Base-by-base conservation (phyloP, 2,888 invertebrate species). In the Lepidocyrtinus sp. region DNA sequence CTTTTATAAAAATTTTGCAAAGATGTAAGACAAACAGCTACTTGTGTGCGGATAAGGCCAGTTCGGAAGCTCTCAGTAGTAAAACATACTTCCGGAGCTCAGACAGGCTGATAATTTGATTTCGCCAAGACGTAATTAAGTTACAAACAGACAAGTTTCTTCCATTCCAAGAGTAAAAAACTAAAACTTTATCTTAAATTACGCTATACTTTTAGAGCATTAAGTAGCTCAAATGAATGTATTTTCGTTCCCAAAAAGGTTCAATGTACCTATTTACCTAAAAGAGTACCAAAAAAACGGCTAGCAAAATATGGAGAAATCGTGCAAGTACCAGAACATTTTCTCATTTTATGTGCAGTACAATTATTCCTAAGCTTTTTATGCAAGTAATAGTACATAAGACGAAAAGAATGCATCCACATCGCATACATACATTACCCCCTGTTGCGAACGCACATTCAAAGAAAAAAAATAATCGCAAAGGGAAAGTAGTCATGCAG, bases 41-140 rank as follows among this genome's bases (percentile, higher is more conserved):
- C 12, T 12, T 36, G 36, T 12, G 65, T 55, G 63, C 59, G 65
- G 55, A 74, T 65, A 65, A 74, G 64, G 50, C 25, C 67, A 75
- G 68, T 68, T 75, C 68, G 75, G 75, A 68, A 75, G 36, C 68
- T 68, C 68, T 68, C 67, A 26, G 17, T 36, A 75, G 75, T 67
- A 68, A 69, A 75, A 75, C 75, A 61, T 69, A 75, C 75, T 75
- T 75, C 75, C 75, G 69, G 62, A 69, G 75, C 75, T 68, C 46
- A 68, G 75, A 75, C 75, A 75, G 69, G 46, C 75, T 75, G 75
- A 75, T 75, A 75, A 75, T 75, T 75, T 69, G 75, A 75, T 75
- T 68, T 75, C 68, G 17, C 75, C 74, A 69, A 69, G 75, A 69
- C 75, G 68, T 75, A 75, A 75, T 75, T 75, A 75, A 75, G 75